Evolutionary conservation across 2,797 vertebrate species (phyloP).

Genomic region (Clangula hyemalis): DNA sequence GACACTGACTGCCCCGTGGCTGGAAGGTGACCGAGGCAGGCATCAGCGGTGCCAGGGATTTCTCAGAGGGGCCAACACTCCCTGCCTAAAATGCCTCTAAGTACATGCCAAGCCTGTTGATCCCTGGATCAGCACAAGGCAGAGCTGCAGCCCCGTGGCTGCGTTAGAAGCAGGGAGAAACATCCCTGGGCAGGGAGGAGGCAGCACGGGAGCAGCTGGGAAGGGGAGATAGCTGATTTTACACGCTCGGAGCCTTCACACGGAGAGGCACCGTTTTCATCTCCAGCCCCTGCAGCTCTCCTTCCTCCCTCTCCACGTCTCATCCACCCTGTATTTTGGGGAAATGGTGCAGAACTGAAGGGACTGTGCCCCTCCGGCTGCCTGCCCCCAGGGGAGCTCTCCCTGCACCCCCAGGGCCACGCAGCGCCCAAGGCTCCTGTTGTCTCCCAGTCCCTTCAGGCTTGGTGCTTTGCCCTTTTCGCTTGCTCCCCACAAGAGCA

Average conservation of each 20-base stretch:
- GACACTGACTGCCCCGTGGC: background rate
- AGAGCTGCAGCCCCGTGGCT: background rate
- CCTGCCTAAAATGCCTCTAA: rapidly evolving
- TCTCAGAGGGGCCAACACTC: rapidly evolving
- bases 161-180: background rate
- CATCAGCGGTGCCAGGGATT: rapidly evolving
- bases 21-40: background rate
- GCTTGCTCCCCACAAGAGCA: too few species aligned
- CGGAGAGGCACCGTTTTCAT: background rate
- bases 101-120: rapidly evolving
- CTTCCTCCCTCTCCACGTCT: background rate
- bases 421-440: too few species aligned
- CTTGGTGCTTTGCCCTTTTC: background rate
- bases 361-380: too few species aligned
- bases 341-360: too few species aligned
- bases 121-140: background rate
- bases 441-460: background rate
- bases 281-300: background rate
- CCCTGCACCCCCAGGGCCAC: too few species aligned
- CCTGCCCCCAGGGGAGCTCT: too few species aligned
- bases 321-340: background rate
- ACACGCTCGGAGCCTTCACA: background rate
- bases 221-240: background rate
- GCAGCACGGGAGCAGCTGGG: background rate
- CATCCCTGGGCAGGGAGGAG: background rate